Percentiles rank a stretch among this genome's conserved stretches.
phyloP scores from a whole-genome alignment of 1,140 invertebrate species.

The Colletes gigas region DNA sequence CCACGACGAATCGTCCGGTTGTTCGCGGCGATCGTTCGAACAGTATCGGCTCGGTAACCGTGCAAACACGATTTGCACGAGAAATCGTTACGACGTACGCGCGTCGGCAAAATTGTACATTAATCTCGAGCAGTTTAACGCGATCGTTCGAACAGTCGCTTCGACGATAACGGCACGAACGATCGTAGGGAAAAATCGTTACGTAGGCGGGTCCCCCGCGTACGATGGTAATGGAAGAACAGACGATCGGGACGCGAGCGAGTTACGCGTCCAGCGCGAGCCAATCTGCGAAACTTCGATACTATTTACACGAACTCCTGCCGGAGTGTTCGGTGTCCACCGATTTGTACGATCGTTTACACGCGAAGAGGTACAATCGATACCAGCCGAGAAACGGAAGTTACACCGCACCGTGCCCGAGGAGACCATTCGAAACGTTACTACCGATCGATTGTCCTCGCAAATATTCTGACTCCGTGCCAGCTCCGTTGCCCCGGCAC shows the following conservation, averaged over 20 bases:
- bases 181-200: not conserved
- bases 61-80: no score
- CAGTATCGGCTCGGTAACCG: no score
- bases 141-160: no score
- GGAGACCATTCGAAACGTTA: constrained; percentile 46
- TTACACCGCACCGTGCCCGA: constrained; percentile 33
- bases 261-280: constrained; percentile 19
- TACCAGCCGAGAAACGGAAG: constrained; percentile 6
- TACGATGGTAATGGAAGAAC: not conserved
- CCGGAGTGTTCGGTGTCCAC: constrained; percentile 37
- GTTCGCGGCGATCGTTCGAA: no score
- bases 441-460: constrained; percentile 65
- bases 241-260: not conserved
- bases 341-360: constrained; percentile 43
- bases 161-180: no score
- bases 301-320: constrained; percentile 46
- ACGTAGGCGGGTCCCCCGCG: no score
- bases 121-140: no score
- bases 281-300: constrained; percentile 37
- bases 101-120: no score
- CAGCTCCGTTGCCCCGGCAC: constrained; percentile 11
- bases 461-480: constrained; percentile 48
- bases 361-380: constrained; percentile 36
- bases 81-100: no score
- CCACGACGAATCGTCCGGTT: no score